A percentile compares a stretch with the other conserved stretches of the same genome.
Conservation (phyloP, 2,113 vertebrate genomes). For the Pomatorhinus ruficollis region DNA sequence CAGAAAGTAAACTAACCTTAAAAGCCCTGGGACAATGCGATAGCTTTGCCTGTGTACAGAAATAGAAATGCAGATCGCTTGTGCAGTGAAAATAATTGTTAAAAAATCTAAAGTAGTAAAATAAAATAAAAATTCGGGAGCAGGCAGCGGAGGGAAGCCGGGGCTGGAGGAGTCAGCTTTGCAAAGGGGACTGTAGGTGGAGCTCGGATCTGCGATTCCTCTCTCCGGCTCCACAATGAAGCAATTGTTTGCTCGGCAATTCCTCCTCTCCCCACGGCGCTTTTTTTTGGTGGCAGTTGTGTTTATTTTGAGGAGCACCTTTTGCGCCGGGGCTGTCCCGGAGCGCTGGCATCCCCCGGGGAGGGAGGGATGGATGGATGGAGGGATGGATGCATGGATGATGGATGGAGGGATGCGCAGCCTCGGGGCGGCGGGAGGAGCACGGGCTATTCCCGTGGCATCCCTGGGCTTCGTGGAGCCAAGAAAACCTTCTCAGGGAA, state of each 20-base stretch:
- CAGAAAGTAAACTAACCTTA: not conserved
- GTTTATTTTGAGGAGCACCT: constrained; percentile 87
- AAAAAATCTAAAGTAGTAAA: not conserved
- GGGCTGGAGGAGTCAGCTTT: constrained; percentile 41
- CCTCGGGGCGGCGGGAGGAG: constrained; percentile 71
- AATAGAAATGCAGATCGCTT: accelerated
- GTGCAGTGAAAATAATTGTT: not conserved
- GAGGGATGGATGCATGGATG: not conserved
- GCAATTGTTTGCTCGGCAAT: constrained; percentile 80
- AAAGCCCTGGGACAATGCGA: not conserved
- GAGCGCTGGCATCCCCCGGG: constrained; percentile 74
- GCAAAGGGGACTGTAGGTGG: constrained; percentile 90
- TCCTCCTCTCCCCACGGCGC: constrained; percentile 59
- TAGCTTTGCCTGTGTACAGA: accelerated
- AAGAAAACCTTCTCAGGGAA: constrained; percentile 83
- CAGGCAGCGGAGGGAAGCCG: not conserved
- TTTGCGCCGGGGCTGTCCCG: constrained; percentile 77
- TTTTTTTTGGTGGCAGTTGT: constrained; percentile 76
- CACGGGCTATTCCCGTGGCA: constrained; percentile 82
- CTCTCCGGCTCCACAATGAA: constrained; percentile 77
- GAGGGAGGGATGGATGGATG: not conserved
- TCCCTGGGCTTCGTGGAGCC: constrained; percentile 76
- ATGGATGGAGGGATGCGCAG: constrained; percentile 69
- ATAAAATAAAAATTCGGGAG: not conserved
- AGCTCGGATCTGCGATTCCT: constrained; percentile 87